phyloP scores from a whole-genome alignment of 2,888 invertebrate species.

The Melolontha melolontha region DNA sequence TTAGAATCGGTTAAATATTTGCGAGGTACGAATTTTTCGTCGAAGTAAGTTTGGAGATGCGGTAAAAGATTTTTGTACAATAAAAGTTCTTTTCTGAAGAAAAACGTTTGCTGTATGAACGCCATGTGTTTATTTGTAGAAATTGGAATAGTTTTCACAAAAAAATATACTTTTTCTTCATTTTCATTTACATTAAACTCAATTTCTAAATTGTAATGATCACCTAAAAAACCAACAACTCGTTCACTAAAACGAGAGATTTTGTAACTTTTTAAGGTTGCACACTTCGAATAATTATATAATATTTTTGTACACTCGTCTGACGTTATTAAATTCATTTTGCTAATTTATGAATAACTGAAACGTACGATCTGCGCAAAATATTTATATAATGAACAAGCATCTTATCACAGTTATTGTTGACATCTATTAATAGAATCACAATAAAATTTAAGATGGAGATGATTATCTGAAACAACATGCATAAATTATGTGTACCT shows the following conservation, averaged over 20 bases:
- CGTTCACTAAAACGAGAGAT: conserved; percentile 61
- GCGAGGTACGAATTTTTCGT: conserved; percentile 54
- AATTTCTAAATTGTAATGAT: conserved; percentile 63
- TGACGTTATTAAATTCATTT: conserved; percentile 36
- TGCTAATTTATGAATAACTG: no score
- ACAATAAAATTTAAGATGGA: no score
- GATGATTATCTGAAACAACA: no score
- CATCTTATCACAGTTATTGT: no score
- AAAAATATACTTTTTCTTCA: conserved; percentile 61
- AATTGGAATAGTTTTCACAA: conserved; percentile 71
- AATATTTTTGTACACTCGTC: conserved; percentile 52
- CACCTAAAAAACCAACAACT: conserved; percentile 65
- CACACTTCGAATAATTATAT: conserved; percentile 48
- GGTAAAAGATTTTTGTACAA: conserved; percentile 47
- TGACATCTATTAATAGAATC: no score
- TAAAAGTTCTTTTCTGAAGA: conserved; percentile 60
- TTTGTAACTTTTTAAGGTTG: conserved; percentile 58
- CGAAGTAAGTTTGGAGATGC: conserved; percentile 45
- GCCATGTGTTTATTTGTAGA: conserved; percentile 64
- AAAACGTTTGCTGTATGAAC: conserved; percentile 64
- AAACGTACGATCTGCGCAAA: no score
- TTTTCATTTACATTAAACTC: conserved; percentile 35
- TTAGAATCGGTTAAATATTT: conserved; percentile 63
- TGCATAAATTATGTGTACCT: no score
- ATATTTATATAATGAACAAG: no score